These are phyloP conservation scores for Rhimphoctona megacephalus DNA, from an alignment of 2,888 invertebrate genomes.

Conservation along the genomic window DNA sequence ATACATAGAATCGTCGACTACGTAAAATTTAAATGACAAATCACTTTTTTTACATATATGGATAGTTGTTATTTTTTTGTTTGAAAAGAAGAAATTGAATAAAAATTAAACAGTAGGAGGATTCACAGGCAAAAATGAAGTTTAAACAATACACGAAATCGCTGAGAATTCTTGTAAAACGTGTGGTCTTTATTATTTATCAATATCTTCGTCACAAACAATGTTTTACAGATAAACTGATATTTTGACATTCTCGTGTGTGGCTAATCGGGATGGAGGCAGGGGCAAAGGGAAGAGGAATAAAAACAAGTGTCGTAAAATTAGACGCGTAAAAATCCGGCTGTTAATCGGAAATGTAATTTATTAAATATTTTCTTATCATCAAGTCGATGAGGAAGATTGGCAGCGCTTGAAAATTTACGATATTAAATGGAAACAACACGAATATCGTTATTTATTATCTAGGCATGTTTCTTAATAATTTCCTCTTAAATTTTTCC, in stretches of 20 bases:
- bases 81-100: background rate
- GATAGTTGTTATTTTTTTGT: background rate
- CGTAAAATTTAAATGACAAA: no score
- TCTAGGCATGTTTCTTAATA: slow-evolving; percentile 38
- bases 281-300: slow-evolving; percentile 1
- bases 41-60: background rate
- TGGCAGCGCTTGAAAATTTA: slow-evolving; percentile 64
- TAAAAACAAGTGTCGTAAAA: slow-evolving; percentile 22
- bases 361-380: background rate
- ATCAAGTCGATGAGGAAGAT: slow-evolving; percentile 15
- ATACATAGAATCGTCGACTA: slow-evolving; percentile 42
- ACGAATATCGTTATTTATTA: slow-evolving; percentile 66
- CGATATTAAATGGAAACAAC: slow-evolving; percentile 62
- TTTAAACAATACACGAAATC: no score
- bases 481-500: no score
- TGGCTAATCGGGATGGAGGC: background rate
- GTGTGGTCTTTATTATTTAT: slow-evolving; percentile 75
- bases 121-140: background rate
- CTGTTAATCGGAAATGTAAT: no score
- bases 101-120: background rate
- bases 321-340: background rate
- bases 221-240: slow-evolving; percentile 60
- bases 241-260: slow-evolving; percentile 46
- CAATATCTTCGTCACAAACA: slow-evolving; percentile 71
- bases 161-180: slow-evolving; percentile 73